Evolutionary conservation across 2,113 vertebrate genomes (phyloP).

Genomic region (Neofelis nebulosa): DNA sequence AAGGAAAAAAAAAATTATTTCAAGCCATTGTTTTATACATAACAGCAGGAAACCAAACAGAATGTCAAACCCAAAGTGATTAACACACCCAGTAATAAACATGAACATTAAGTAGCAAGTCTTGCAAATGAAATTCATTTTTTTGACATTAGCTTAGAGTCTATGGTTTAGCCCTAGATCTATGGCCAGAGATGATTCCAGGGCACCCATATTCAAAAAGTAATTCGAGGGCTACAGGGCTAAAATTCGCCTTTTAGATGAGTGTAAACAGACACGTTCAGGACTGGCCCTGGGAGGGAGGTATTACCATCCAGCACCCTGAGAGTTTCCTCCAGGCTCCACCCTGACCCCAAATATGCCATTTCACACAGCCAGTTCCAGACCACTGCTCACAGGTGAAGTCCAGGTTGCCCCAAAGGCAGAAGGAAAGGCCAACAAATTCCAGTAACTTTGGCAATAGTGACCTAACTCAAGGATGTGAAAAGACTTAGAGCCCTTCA

Average conservation of each 20-base stretch:
- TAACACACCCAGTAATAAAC: slow-evolving; percentile 76
- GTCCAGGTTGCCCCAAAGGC: neutral
- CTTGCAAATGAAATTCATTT: neutral
- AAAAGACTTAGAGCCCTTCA: neutral
- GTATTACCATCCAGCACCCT: neutral
- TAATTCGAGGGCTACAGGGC: neutral
- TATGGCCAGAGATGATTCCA: neutral
- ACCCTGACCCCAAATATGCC: neutral
- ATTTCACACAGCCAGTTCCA: neutral
- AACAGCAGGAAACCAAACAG: slow-evolving; percentile 85
- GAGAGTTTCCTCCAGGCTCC: neutral
- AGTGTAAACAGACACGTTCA: neutral
- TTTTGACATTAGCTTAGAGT: slow-evolving; percentile 33
- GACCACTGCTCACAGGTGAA: neutral
- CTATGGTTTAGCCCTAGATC: neutral
- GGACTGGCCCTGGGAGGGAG: neutral
- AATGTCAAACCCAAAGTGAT: slow-evolving; percentile 79
- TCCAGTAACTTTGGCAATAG: neutral
- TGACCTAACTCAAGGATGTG: neutral
- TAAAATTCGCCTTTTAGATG: neutral
- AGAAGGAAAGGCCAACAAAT: neutral
- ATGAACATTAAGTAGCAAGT: slow-evolving; percentile 49
- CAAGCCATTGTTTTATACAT: slow-evolving; percentile 86
- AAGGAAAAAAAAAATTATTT: slow-evolving; percentile 67
- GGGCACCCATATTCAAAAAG: neutral